Base-by-base conservation (phyloP, 2,797 vertebrate species). In the Phrynocephalus forsythii region DNA sequence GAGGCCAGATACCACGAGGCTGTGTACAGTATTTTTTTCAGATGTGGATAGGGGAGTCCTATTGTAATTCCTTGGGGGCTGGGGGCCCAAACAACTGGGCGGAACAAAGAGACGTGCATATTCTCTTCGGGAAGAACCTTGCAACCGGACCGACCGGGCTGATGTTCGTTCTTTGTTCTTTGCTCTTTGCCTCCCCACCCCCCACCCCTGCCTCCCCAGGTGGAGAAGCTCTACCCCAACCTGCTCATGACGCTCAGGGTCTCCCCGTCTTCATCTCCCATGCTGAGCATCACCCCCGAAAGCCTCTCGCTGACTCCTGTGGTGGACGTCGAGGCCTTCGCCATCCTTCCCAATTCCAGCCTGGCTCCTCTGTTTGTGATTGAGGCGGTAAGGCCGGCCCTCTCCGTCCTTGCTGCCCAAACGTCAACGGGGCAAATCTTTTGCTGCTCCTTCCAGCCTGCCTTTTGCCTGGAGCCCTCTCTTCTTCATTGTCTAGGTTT, bases 321-420 rank as follows among this genome's bases (percentile, higher is more conserved):
- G 0, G 90, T 96, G 77, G 96, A 97, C 24, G 82, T 94, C 2
- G 94, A 96, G n/a, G 96, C 94, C 75, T 97, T 95, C 0, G 96
- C 91, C 68, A 93, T 97, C 56, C 92, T 95, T 20, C 95, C 97
- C 1, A 22, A 60, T 79, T 80, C 95, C 1, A 73, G 8, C 33
- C 91, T 86, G 73, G 90, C 89, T 28, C 87, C 92, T 5, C 90
- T 97, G 50, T 97, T 97, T 85, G 90, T 90, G 75, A 93, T 97
- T 2, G 71, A 83, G 5, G 80, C 95, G 96, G 97, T 97, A 92
- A 96, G 95, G 71, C 5, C 33, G 1, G 24, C 2, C 18, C 8
- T 1, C 33, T 1, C 16, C 1, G 38, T 44, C 38, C 38, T 24
- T 24, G 7, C 20, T 9, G 60, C 18, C 33, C 38, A 20, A 8